Base-by-base conservation (phyloP, 2,888 invertebrate genomes). In the Odontothrips loti region DNA sequence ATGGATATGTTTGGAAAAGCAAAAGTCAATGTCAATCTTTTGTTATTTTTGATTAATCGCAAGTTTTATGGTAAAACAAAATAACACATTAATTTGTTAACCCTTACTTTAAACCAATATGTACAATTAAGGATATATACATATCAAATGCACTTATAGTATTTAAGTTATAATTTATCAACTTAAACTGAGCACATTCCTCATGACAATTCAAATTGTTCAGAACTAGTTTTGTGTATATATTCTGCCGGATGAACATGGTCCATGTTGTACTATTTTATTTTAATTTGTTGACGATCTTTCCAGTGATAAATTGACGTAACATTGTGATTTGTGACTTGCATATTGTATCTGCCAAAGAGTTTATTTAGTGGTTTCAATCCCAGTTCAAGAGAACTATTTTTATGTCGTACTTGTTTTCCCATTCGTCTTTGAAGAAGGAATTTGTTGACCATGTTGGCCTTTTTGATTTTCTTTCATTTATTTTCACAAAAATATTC, bases 1-100 rank as follows among this genome's bases (percentile, higher is more conserved):
- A 93, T 93, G 91, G 91, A 93, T 84, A 91, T 95, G 89, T 94
- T 93, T 85, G 93, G 93, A n/a, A 93, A 92, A 86, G 93, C 93
- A 34, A 92, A 92, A 87, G 90, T 94, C 84, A 94, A 94, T 85
- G 93, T 94, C 27, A 94, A 94, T 86, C 89, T 94, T 79, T 89
- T 94, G 79, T 89, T 94, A 83, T 92, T 92, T 86, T 89, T 94
- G 83, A 87, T 94, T 51, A 94, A 94, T 87, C 91, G 91, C 85
- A 94, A 94, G 87, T 94, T 94, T 88, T 94, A 93, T 86, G 91
- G 91, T 10, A 75, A 75, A 27, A 27, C 68, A 75, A 58, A 58
- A 17, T 20, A 20, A 17, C n/a, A n/a, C 58, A 17, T 58, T 11
- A 20, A 58, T 58, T 6, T 58, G 17, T 17, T n/a, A 6, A 15